Evolutionary conservation across 2,113 vertebrate genomes (phyloP).

Genomic region (Zeus faber): DNA sequence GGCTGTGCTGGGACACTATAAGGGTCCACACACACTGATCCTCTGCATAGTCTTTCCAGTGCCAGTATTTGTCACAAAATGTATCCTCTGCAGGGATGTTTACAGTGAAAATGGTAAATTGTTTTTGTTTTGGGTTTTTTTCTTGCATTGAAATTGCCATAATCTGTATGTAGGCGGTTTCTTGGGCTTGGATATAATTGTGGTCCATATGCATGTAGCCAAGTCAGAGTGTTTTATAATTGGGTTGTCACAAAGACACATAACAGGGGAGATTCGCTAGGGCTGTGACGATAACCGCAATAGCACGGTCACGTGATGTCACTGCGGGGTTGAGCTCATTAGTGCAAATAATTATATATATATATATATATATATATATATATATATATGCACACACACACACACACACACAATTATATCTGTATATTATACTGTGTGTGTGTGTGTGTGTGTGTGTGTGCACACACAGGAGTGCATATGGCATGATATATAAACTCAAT

Average conservation of each 20-base stretch:
- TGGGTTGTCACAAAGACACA: conserved; percentile 32
- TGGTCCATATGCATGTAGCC: conserved; percentile 12
- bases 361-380: too few species aligned
- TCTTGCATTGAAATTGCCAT: not conserved
- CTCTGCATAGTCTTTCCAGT: not conserved
- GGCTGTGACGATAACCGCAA: too few species aligned
- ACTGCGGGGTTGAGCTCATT: too few species aligned
- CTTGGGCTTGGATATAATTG: not conserved
- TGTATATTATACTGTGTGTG: too few species aligned
- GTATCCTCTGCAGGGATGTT: not conserved
- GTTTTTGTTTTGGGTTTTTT: not conserved
- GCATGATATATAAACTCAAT: too few species aligned
- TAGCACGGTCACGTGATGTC: too few species aligned
- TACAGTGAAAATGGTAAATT: conserved; percentile 6
- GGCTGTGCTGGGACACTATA: not conserved
- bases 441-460: too few species aligned
- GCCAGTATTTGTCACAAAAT: conserved; percentile 8
- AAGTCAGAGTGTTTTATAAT: conserved; percentile 39
- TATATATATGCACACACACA: too few species aligned
- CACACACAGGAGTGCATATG: too few species aligned
- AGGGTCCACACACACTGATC: not conserved
- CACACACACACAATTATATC: too few species aligned
- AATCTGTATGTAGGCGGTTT: too few species aligned
- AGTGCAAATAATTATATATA: too few species aligned
- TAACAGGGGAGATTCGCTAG: conserved; percentile 35